Percentiles rank a stretch among this genome's conserved stretches.
Conservation (phyloP, 2,113 vertebrate species). For the Spea multiplicata region DNA sequence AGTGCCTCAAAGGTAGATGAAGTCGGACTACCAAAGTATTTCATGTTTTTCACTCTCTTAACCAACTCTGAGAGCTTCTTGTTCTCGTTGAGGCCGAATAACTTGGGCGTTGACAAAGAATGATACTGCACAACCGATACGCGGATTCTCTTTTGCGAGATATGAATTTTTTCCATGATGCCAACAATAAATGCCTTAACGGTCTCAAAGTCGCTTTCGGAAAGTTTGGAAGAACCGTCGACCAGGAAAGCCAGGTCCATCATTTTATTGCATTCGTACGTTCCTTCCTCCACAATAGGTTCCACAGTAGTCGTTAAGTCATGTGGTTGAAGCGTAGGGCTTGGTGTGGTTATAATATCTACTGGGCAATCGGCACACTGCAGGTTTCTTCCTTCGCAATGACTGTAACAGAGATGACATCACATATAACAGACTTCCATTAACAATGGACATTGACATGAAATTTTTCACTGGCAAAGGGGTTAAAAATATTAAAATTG, state of each 20-base stretch:
- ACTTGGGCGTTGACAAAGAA: slow-evolving; percentile 77
- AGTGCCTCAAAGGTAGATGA: slow-evolving; percentile 83
- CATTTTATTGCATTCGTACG: slow-evolving; percentile 81
- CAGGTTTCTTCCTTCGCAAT: slow-evolving; percentile 80
- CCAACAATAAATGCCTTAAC: slow-evolving; percentile 80
- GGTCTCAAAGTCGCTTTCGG: slow-evolving; percentile 75
- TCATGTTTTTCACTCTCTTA: slow-evolving; percentile 75
- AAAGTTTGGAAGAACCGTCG: slow-evolving; percentile 83
- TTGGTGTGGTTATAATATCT: slow-evolving; percentile 35
- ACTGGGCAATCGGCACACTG: slow-evolving; percentile 72
- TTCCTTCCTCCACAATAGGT: slow-evolving; percentile 47
- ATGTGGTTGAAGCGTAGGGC: neutral
- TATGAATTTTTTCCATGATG: slow-evolving; percentile 83
- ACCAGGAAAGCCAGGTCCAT: slow-evolving; percentile 93
- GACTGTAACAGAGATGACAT: slow-evolving; percentile 58
- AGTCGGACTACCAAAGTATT: slow-evolving; percentile 77
- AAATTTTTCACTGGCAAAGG: too few species aligned
- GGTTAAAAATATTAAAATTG: too few species aligned
- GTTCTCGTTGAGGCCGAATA: slow-evolving; percentile 76
- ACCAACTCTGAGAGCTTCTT: slow-evolving; percentile 79
- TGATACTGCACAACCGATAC: slow-evolving; percentile 85
- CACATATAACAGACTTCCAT: too few species aligned
- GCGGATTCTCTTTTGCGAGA: slow-evolving; percentile 90
- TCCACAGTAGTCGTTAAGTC: slow-evolving; percentile 51
- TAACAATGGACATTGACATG: too few species aligned